Percentiles rank a stretch among this genome's conserved stretches.
These are phyloP conservation scores for Pandemis heparana DNA, from an alignment of 2,888 invertebrate species.

Conservation along the genomic window DNA sequence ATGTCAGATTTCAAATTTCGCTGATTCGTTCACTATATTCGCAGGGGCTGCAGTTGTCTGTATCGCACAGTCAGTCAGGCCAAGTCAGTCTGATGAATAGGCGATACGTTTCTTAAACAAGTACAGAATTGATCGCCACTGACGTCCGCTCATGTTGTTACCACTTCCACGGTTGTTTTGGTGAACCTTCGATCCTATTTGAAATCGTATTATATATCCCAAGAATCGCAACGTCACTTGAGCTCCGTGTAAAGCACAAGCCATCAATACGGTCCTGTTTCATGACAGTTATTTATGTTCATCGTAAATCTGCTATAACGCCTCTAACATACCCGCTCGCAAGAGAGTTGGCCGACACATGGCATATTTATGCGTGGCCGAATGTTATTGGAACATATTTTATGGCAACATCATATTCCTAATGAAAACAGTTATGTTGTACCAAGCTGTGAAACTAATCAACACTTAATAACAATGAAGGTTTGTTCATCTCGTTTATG, in stretches of 20 bases:
- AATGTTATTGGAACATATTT: constrained; percentile 30
- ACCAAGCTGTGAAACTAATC: constrained; percentile 27
- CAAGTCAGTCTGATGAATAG: too few species aligned
- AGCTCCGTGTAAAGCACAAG: constrained; percentile 18
- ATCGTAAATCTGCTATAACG: constrained; percentile 33
- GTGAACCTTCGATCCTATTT: neutral
- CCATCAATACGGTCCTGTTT: constrained; percentile 33
- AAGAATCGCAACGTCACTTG: constrained; percentile 21
- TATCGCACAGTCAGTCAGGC: too few species aligned
- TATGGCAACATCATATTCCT: constrained; percentile 15
- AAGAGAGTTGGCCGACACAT: constrained; percentile 17
- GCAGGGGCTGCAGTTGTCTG: too few species aligned
- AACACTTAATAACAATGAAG: constrained; percentile 12
- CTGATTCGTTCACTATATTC: too few species aligned
- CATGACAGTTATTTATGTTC: constrained; percentile 30
- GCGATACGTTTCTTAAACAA: too few species aligned
- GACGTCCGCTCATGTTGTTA: neutral
- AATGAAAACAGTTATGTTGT: constrained; percentile 11
- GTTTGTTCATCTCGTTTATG: constrained; percentile 7
- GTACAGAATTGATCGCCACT: too few species aligned
- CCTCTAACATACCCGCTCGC: constrained; percentile 4
- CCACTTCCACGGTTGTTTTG: neutral
- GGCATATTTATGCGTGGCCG: neutral
- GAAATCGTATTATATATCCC: constrained; percentile 16
- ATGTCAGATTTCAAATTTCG: too few species aligned